Evolutionary conservation across 2,888 invertebrate species (phyloP).

Genomic region (Clostera curtula): DNA sequence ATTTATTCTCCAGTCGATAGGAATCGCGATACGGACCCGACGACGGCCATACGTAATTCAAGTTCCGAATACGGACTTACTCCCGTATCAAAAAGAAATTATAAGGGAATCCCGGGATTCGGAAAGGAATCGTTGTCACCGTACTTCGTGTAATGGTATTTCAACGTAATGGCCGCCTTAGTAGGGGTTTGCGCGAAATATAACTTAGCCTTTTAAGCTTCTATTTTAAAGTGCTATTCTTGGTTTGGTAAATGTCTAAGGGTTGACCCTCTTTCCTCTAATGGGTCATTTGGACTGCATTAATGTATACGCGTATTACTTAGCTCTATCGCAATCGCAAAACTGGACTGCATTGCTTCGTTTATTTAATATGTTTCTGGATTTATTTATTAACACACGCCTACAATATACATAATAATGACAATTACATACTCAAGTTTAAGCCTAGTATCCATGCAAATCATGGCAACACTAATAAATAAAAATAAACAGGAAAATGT

Average conservation of each 20-base stretch:
- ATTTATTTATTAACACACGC: too few species aligned
- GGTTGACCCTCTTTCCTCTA: too few species aligned
- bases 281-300: too few species aligned
- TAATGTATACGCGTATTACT: too few species aligned
- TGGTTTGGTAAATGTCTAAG: too few species aligned
- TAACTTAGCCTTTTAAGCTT: conserved; percentile 10
- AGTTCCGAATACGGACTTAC: conserved; percentile 56
- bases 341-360: too few species aligned
- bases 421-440: too few species aligned
- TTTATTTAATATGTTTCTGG: too few species aligned
- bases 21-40: conserved; percentile 52
- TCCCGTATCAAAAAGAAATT: conserved; percentile 66
- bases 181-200: conserved; percentile 18
- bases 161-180: conserved; percentile 22
- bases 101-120: conserved; percentile 43
- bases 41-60: conserved; percentile 63
- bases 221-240: neutral
- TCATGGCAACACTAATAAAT: too few species aligned
- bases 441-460: too few species aligned
- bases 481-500: too few species aligned
- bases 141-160: conserved; percentile 26
- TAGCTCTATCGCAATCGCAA: neutral
- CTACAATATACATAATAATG: too few species aligned
- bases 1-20: conserved; percentile 62
- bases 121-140: conserved; percentile 26